These are phyloP conservation scores for Penaeus indicus DNA, from an alignment of 1,140 invertebrate species.

Conservation along the genomic window DNA sequence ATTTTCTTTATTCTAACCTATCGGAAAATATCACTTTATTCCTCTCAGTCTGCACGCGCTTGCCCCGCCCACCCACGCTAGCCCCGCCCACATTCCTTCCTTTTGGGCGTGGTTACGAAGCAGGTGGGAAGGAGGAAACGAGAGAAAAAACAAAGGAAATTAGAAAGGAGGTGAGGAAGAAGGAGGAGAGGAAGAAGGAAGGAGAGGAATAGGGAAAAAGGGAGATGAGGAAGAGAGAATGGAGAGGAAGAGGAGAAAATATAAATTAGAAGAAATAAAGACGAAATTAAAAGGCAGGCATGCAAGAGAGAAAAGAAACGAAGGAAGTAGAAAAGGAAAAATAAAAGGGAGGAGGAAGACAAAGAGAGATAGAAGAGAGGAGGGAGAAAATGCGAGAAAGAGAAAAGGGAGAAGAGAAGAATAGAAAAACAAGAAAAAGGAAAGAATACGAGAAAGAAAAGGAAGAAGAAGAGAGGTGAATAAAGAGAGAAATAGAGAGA, in stretches of 20 bases:
- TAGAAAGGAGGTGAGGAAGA: background rate
- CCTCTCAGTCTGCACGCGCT: no score
- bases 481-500: no score
- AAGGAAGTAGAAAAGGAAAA: background rate
- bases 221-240: background rate
- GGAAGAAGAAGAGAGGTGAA: background rate
- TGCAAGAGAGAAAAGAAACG: background rate
- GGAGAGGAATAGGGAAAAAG: background rate
- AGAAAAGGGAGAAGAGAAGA: no score
- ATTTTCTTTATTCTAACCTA: no score
- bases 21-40: no score
- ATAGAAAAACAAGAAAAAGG: background rate
- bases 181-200: background rate
- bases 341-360: background rate
- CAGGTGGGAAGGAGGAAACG: background rate
- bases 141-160: background rate
- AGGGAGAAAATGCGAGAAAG: background rate
- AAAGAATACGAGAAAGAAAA: background rate
- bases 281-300: background rate
- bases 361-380: background rate
- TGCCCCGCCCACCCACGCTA: no score
- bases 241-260: no score
- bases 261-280: background rate
- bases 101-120: no score
- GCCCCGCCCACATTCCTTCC: no score